phyloP scores from a whole-genome alignment of 2,113 vertebrate genomes.

The Triplophysa dalaica region DNA sequence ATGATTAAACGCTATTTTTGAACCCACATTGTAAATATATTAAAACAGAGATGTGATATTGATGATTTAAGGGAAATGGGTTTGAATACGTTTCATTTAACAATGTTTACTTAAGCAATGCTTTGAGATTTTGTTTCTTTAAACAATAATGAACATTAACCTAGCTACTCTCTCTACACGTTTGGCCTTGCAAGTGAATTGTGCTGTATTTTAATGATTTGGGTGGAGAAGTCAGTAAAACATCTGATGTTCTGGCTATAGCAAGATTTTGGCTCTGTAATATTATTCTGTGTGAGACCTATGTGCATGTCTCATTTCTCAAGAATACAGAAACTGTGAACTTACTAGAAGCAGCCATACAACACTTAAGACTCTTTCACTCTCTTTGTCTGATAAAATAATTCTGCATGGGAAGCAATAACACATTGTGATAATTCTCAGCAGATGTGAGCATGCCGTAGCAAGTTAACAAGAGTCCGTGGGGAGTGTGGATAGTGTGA shows the following conservation, averaged over 20 bases:
- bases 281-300: constrained; percentile 37
- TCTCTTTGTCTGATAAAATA: constrained; percentile 63
- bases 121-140: too few species aligned
- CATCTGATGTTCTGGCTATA: background rate
- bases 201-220: background rate
- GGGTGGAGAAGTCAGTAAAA: background rate
- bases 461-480: constrained; percentile 66
- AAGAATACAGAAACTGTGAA: constrained; percentile 62
- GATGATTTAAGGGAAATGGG: too few species aligned
- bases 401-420: constrained; percentile 73
- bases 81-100: too few species aligned
- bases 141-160: too few species aligned
- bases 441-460: constrained; percentile 74
- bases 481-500: constrained; percentile 52
- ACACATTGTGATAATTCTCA: constrained; percentile 69
- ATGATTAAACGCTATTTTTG: too few species aligned
- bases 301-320: constrained; percentile 54
- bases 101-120: too few species aligned
- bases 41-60: too few species aligned
- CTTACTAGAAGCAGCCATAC: constrained; percentile 54
- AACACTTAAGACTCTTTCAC: constrained; percentile 56
- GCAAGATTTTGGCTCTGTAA: background rate
- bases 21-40: too few species aligned
- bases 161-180: background rate
- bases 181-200: background rate